Evolutionary conservation across 2,113 vertebrate genomes (phyloP), one percentile per base, ranked within the genome.

Genomic region (Anguilla japonica): DNA sequence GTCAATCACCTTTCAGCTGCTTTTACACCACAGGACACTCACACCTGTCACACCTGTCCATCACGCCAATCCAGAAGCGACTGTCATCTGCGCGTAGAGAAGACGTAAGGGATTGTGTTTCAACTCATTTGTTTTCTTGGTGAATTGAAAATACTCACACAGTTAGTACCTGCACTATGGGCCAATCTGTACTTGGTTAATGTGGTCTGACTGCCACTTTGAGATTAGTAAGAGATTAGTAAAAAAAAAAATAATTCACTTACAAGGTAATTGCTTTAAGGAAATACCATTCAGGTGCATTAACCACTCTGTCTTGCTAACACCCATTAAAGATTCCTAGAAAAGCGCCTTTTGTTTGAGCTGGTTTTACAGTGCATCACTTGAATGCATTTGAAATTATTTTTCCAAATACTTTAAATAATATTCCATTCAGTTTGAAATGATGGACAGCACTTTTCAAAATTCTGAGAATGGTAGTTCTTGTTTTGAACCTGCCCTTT

Each of bases 91-190:
- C 39, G 41, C 18, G 57, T 11, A 34, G 9, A 63, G 22, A 71
- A 29, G 29, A 26, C 22, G 57, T 75, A 84, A 71, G 83, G 40
- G 71, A 71, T 75, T 57, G 43, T 6, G 13, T 84, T 71, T 84
- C 63, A 18, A 46, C 20, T 75, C 63, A 41, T 16, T 9, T 41
- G 16, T 67, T 34, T 40, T 39, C 9, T 34, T 22, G 41, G 11
- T 53, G 39, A 41, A 56, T 57, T 57, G 46, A 81, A 14, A 81
- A n/a, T 14, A 43, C 22, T 8, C 5, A 15, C 41, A 29, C 46
- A 46, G 8, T 39, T 41, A 26, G 22, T 41, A 80, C 13, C 14
- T n/a, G 2, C 34, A 22, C 29, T 82, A 43, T 9, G 43, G 20
- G 15, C 46, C 41, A 22, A 41, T 3, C 29, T 79, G 41, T 13